A percentile compares a stretch with the other conserved stretches of the same genome.
Conservation (phyloP, 1,140 invertebrate genomes). For the Armadillidium nasatum region DNA sequence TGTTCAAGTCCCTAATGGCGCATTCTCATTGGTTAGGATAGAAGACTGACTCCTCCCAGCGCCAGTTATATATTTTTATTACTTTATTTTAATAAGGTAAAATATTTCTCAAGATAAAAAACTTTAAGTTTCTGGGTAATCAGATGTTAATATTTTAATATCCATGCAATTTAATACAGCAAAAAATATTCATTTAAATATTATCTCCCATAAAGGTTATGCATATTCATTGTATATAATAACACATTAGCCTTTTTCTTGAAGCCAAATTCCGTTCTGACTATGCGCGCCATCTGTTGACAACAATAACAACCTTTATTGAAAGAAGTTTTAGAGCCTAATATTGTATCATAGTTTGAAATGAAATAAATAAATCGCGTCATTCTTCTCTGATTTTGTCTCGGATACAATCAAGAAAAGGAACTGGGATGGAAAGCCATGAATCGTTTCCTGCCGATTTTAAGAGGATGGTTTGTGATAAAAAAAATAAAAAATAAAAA, state of each 20-base stretch:
- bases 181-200: no score
- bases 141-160: no score
- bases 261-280: not conserved
- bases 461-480: conserved; percentile 10
- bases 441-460: conserved; percentile 7
- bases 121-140: no score
- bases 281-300: conserved; percentile 1
- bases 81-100: no score
- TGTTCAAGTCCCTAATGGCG: conserved; percentile 7
- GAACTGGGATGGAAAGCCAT: conserved; percentile 7
- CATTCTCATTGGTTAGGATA: not conserved
- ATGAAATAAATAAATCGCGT: not conserved
- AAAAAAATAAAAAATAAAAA: not conserved
- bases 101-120: no score
- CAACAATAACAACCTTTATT: conserved; percentile 5
- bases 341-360: not conserved
- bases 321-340: not conserved
- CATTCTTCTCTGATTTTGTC: not conserved
- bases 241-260: no score
- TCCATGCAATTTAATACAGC: no score
- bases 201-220: no score
- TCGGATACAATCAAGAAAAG: not conserved
- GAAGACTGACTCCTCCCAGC: not conserved
- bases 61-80: not conserved
- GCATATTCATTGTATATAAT: no score